Percentiles rank a stretch among this genome's conserved stretches.
phyloP scores from a whole-genome alignment of 37 sponge, comb jelly and placozoan genomes.

The Aplysina aerophoba region DNA sequence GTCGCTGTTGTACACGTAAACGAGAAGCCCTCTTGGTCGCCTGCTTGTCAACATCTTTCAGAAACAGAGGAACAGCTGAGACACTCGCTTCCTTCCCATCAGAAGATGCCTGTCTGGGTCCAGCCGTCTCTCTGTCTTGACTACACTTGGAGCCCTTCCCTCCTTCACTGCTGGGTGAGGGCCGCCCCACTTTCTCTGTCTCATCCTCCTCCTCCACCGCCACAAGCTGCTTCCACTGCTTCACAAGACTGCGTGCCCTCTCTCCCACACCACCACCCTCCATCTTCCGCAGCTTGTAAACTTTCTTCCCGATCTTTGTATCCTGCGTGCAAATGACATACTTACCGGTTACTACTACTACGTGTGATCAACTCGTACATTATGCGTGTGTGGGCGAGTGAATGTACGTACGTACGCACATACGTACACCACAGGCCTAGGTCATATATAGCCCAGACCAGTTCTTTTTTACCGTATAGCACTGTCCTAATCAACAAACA shows the following conservation, averaged over 20 bases:
- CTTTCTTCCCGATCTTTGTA: constrained; percentile 65
- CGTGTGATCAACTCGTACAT: no score
- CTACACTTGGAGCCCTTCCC: not conserved
- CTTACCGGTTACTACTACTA: not conserved
- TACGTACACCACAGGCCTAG: no score
- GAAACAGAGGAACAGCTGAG: not conserved
- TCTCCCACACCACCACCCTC: constrained; percentile 36
- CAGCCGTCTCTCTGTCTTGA: not conserved
- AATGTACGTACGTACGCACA: not conserved
- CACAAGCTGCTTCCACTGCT: constrained; percentile 66
- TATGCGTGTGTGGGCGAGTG: not conserved
- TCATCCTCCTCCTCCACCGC: not conserved
- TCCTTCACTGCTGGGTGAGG: not conserved
- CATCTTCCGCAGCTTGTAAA: constrained; percentile 54
- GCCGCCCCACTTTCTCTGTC: not conserved
- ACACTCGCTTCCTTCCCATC: not conserved
- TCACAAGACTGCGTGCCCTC: constrained; percentile 53
- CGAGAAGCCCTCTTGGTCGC: not conserved
- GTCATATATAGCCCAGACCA: no score
- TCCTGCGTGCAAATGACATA: constrained; percentile 26
- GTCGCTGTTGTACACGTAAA: not conserved
- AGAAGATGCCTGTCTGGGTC: not conserved
- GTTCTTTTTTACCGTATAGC: no score
- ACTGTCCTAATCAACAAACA: no score
- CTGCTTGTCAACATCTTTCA: not conserved